Conservation (phyloP, 2,113 vertebrate genomes). For the Carassius carassius region DNA sequence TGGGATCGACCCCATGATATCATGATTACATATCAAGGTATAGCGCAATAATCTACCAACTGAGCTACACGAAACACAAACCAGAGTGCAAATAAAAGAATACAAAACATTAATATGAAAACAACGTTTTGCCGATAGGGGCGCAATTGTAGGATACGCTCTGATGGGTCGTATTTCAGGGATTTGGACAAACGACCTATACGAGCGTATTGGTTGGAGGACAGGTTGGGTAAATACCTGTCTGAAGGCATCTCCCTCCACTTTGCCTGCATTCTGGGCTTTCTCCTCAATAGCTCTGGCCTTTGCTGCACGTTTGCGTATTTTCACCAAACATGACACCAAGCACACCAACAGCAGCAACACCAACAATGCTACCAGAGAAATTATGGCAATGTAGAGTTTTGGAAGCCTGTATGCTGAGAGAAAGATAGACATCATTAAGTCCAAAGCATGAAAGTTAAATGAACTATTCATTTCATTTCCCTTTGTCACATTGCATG, state of each 20-base stretch:
- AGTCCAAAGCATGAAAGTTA: not conserved
- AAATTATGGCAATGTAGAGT: slow-evolving; percentile 75
- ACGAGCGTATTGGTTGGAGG: too few relatives aligned
- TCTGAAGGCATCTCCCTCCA: slow-evolving; percentile 77
- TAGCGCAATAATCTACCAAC: too few relatives aligned
- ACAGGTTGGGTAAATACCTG: slow-evolving; percentile 72
- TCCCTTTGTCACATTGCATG: not conserved
- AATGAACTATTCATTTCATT: not conserved
- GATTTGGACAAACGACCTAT: too few relatives aligned
- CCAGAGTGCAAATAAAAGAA: too few relatives aligned
- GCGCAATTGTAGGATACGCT: too few relatives aligned
- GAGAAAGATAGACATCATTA: not conserved
- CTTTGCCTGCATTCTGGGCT: slow-evolving; percentile 73
- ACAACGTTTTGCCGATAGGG: too few relatives aligned
- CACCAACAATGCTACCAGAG: slow-evolving; percentile 73
- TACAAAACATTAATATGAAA: too few relatives aligned
- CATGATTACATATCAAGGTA: too few relatives aligned
- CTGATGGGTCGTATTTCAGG: too few relatives aligned
- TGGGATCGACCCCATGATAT: too few relatives aligned
- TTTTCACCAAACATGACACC: slow-evolving; percentile 76
- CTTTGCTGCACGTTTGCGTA: slow-evolving; percentile 75
- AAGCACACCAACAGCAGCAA: slow-evolving; percentile 77
- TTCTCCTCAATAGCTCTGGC: slow-evolving; percentile 73
- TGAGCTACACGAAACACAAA: too few relatives aligned
- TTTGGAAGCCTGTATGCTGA: slow-evolving; percentile 72